Base-by-base conservation (phyloP, 2,888 invertebrate genomes). In the Dolichopus griseipennis region DNA sequence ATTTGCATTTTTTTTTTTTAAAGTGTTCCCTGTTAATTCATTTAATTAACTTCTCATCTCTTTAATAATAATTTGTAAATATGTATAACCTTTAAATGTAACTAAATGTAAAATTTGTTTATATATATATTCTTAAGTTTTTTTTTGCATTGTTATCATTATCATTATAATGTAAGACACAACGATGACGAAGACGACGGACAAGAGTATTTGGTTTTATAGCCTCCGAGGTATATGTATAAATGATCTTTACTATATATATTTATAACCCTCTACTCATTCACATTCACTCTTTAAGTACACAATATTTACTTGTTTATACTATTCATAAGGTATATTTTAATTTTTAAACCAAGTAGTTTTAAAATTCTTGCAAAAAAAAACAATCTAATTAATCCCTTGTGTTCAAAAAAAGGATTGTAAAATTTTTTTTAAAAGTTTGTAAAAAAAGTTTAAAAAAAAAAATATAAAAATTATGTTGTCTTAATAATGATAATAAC, bases 31-130 rank as follows among this genome's bases (percentile, higher is more conserved):
- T 27, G 27, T 27, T 52, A 52, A 52, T 52, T 52, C 52, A 12
- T 52, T 52, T 52, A 52, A 52, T 52, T 52, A 52, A 52, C 52
- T 52, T 52, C 52, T 52, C 52, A 52, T 52, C 52, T 52, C 52
- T 15, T 7, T 52, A 52, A 52, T 52, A 52, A 52, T 18, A 52
- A 52, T 52, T 52, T n/a, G 52, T 52, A 52, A 52, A 52, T 27
- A 27, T n/a, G n/a, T n/a, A n/a, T n/a, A n/a, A 27, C 27, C 27
- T 27, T 5, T 37, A 7, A 10, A 37, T 37, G 10, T 37, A 37
- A 12, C 37, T 37, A 37, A 10, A 52, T 52, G 52, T 52, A 52
- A 18, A 52, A 18, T 18, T 52, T 52, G 2, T 18, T 2, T 2
- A n/a, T n/a, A 37, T 37, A 37, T 37, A 37, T 37, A 37, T n/a